Evolutionary conservation across 2,797 vertebrate genomes (phyloP), one percentile per base, ranked within the genome.

Genomic region (Scleropages formosus): DNA sequence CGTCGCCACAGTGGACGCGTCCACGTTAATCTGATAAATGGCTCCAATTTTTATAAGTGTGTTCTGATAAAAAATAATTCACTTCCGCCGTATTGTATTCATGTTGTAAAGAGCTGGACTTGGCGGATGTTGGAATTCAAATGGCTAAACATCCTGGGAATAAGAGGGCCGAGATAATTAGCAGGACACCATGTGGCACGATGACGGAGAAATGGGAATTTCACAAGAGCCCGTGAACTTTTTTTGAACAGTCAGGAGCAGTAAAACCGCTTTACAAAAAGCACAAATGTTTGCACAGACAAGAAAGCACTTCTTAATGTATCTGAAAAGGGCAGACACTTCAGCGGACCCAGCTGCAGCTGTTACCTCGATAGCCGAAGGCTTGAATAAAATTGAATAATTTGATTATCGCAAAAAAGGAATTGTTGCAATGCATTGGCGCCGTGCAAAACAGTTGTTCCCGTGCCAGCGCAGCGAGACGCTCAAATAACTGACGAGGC

Each of bases 11-110:
- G 83, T 82, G 87, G 88, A 90, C 85, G 90, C 85, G 76, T 83
- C 44, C 77, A 67, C 82, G 87, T 91, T 92, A 90, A 91, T 89
- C 84, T 92, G 90, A 94, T 90, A 86, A 91, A 94, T 93, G 85
- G 85, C 85, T 94, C 92, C 92, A 90, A 94, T 95, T 93, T 93
- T 84, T 89, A 70, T 94, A 92, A 93, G 89, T 91, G 88, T 88
- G 84, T 81, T 81, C 85, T 80, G 79, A 89, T 62, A 73, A 22
- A 77, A 75, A 76, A 70, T 80, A 77, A 58, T 79, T 73, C 58
- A 75, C 65, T 69, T 44, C 73, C 44, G 44, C 56, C 12, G 68
- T 65, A 47, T 71, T 78, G 49, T 26, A 20, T 64, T 70, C 13
- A 60, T 56, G 31, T 53, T 75, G 61, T 71, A 75, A 75, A 59